Conservation (phyloP, 2,113 vertebrate species). For the Mirounga angustirostris region DNA sequence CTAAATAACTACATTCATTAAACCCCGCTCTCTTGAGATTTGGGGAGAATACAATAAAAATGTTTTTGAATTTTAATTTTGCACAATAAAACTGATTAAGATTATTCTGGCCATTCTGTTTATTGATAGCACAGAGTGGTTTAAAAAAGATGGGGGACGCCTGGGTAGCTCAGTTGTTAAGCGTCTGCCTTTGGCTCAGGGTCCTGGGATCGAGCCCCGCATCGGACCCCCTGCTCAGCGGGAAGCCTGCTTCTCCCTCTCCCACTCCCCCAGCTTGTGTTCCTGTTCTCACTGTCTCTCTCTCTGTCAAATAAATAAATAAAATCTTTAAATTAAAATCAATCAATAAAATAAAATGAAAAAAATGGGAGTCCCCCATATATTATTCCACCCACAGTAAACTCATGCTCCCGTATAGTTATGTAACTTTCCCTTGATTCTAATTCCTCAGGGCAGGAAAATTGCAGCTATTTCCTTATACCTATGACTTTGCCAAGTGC, state of each 20-base stretch:
- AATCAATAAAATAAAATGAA: neutral
- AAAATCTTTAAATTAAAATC: too few relatives aligned
- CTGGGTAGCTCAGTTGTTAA: too few relatives aligned
- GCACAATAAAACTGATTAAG: neutral
- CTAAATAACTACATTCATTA: conserved; percentile 62
- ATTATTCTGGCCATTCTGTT: neutral
- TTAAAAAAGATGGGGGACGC: neutral
- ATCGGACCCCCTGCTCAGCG: too few relatives aligned
- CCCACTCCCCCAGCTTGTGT: too few relatives aligned
- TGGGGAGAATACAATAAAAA: neutral
- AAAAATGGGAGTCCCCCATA: neutral
- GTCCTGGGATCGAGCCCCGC: too few relatives aligned
- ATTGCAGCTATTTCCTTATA: neutral
- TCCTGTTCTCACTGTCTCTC: too few relatives aligned
- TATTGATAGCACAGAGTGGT: neutral
- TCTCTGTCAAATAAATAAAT: too few relatives aligned
- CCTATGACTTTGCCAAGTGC: neutral
- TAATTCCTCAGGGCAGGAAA: neutral
- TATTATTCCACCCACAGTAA: neutral
- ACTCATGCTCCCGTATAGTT: neutral
- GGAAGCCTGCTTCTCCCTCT: too few relatives aligned
- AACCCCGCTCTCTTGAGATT: conserved; percentile 48
- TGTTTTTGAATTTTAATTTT: conserved; percentile 56
- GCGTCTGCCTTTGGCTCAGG: too few relatives aligned
- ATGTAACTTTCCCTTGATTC: neutral